phyloP scores from a whole-genome alignment of 2,113 vertebrate species.

The Elephantulus edwardii region DNA sequence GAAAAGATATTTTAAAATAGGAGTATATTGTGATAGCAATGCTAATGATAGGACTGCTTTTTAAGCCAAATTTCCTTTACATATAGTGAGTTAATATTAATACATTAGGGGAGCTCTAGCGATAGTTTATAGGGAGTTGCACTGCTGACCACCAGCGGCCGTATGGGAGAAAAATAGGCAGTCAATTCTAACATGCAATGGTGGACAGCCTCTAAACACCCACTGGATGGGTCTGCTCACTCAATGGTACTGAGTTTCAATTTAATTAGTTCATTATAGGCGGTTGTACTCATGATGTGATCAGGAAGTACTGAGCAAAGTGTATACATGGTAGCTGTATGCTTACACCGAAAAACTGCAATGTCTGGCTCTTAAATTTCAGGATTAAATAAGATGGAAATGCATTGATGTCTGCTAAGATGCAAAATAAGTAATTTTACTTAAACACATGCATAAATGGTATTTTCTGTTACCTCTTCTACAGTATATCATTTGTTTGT shows the following conservation, averaged over 20 bases:
- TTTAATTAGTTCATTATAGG: background rate
- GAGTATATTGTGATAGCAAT: background rate
- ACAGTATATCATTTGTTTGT: background rate
- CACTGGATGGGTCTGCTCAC: too few relatives aligned
- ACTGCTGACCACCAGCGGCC: too few relatives aligned
- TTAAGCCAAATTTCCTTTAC: conserved; percentile 27
- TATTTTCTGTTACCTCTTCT: background rate
- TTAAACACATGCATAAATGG: background rate
- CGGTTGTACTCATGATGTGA: background rate
- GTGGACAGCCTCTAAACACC: too few relatives aligned
- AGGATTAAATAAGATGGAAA: conserved; percentile 29
- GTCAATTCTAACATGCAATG: too few relatives aligned
- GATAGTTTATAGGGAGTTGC: too few relatives aligned
- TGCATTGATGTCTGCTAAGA: background rate
- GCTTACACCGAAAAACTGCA: background rate
- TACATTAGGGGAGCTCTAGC: too few relatives aligned
- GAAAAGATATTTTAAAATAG: conserved; percentile 24
- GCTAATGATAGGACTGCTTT: background rate
- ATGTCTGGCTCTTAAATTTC: conserved; percentile 21
- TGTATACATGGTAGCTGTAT: background rate
- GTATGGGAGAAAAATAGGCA: too few relatives aligned
- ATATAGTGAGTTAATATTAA: conserved; percentile 12
- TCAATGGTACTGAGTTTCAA: too few relatives aligned
- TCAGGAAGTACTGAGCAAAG: conserved; percentile 8
- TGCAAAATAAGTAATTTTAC: conserved; percentile 13